Evolutionary conservation across 35 echinoderm and acorn worm species (phyloP).

Genomic region (Nesometra sesokonis): DNA sequence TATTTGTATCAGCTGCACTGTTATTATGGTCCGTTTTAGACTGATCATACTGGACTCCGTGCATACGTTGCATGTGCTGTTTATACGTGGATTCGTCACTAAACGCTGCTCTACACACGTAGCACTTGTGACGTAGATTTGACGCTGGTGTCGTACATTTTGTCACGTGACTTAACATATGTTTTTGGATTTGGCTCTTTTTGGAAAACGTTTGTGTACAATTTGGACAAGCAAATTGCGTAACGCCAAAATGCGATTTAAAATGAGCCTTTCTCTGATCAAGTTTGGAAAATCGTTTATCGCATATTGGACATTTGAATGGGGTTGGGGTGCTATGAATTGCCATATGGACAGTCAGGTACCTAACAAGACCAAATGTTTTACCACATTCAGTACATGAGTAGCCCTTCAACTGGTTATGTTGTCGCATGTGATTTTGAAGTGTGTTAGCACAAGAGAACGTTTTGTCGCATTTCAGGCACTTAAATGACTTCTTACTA

Average conservation of each 20-base stretch:
- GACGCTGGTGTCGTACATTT: neutral
- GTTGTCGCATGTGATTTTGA: conserved; percentile 84
- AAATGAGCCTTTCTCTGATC: conserved; percentile 90
- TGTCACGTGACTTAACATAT: neutral
- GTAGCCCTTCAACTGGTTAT: conserved; percentile 69
- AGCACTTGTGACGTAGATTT: neutral
- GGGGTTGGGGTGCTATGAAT: conserved; percentile 91
- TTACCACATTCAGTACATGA: conserved; percentile 85
- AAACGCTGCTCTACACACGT: neutral
- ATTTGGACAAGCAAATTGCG: neutral
- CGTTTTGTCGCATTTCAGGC: conserved; percentile 58
- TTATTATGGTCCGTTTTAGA: neutral
- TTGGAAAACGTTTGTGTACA: neutral
- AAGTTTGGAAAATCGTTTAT: conserved; percentile 84
- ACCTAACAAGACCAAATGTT: conserved; percentile 63
- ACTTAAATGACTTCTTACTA: conserved; percentile 52
- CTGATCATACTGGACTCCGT: neutral
- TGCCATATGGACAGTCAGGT: conserved; percentile 94
- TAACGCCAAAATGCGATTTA: conserved; percentile 64
- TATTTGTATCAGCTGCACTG: neutral
- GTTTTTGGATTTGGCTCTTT: neutral
- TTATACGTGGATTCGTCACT: neutral
- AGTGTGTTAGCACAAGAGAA: conserved; percentile 79
- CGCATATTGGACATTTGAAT: conserved; percentile 87
- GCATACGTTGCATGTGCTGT: neutral